Conservation (phyloP, 2,113 vertebrate species). For the Nycticebus coucang region DNA sequence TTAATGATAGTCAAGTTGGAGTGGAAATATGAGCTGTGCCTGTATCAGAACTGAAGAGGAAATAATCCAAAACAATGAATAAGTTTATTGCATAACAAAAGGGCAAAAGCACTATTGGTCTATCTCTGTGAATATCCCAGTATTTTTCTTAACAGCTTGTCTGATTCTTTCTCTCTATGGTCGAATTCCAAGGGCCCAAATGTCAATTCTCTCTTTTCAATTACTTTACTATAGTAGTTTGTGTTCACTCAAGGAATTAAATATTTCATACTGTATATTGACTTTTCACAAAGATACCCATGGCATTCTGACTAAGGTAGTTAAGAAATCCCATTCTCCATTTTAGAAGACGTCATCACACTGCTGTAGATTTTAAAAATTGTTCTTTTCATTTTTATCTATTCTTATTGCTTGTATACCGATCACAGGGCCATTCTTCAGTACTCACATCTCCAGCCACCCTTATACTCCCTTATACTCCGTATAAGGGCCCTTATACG, state of each 20-base stretch:
- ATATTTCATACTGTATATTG: neutral
- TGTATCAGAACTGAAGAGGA: neutral
- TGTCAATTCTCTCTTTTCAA: neutral
- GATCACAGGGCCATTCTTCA: neutral
- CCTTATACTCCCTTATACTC: neutral
- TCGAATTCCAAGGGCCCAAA: neutral
- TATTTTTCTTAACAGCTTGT: neutral
- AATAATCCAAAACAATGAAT: neutral
- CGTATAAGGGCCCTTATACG: too few relatives aligned
- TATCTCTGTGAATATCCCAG: neutral
- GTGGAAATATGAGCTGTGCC: neutral
- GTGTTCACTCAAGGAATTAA: neutral
- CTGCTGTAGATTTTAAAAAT: neutral
- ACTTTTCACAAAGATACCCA: neutral
- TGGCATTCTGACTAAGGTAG: neutral
- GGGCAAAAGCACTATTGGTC: accelerated
- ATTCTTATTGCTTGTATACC: neutral
- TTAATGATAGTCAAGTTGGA: neutral
- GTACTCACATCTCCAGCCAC: neutral
- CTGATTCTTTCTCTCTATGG: neutral
- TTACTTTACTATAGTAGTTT: neutral
- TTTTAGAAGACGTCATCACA: neutral
- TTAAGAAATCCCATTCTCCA: neutral
- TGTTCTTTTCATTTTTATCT: neutral
- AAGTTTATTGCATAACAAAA: neutral